Evolutionary conservation across 1,140 invertebrate species (phyloP).

Genomic region (Drosophila athabasca): DNA sequence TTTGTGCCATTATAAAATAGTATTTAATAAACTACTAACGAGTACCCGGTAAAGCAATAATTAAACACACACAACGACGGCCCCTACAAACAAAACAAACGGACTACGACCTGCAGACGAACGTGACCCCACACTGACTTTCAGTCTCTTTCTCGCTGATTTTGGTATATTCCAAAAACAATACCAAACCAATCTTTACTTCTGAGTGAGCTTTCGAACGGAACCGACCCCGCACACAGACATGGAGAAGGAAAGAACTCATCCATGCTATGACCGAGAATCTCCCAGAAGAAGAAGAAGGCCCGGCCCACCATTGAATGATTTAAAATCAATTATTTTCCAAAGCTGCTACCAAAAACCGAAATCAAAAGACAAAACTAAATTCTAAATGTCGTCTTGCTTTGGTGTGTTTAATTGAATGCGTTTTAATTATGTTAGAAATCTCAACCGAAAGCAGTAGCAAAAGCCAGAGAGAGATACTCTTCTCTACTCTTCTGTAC

Average conservation of each 20-base stretch:
- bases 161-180: constrained; percentile 21
- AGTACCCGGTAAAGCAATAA: constrained; percentile 52
- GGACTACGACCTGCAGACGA: constrained; percentile 46
- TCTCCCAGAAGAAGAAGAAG: constrained; percentile 16
- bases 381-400: constrained; percentile 53
- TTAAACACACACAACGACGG: constrained; percentile 49
- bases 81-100: constrained; percentile 46
- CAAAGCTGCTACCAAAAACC: constrained; percentile 44
- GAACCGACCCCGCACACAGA: neutral
- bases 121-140: constrained; percentile 23
- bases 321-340: constrained; percentile 5
- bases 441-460: constrained; percentile 73
- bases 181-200: neutral
- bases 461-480: constrained; percentile 20
- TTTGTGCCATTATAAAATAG: constrained; percentile 80
- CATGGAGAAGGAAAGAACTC: neutral
- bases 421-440: constrained; percentile 78
- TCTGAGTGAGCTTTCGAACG: constrained; percentile 17
- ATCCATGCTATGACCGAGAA: constrained; percentile 16
- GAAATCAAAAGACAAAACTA: constrained; percentile 22
- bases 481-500: too few species aligned
- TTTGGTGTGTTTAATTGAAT: constrained; percentile 81
- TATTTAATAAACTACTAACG: constrained; percentile 54
- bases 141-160: constrained; percentile 4
- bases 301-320: neutral